Conservation (phyloP, 1,140 invertebrate species). For the Apis florea region DNA sequence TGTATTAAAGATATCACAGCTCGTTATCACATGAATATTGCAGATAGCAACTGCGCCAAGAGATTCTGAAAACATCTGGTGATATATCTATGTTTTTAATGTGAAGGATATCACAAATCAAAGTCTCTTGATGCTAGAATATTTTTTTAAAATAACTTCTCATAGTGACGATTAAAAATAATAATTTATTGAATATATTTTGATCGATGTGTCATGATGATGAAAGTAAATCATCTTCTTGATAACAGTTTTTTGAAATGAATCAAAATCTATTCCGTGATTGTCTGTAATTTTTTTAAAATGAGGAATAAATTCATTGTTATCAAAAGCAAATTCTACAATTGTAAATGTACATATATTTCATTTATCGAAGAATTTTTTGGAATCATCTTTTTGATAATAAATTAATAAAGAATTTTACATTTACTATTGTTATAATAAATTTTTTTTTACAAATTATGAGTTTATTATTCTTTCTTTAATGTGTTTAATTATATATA, state of each 20-base stretch:
- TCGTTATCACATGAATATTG: conserved; percentile 46
- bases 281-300: background rate
- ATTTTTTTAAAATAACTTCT: conserved; percentile 48
- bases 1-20: conserved; percentile 43
- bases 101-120: conserved; percentile 24
- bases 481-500: too few species aligned
- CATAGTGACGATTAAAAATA: conserved; percentile 15
- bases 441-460: too few species aligned
- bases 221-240: conserved; percentile 10
- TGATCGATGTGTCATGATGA: background rate
- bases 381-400: too few species aligned
- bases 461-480: too few species aligned
- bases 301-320: conserved; percentile 13
- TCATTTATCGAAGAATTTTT: too few species aligned
- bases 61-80: conserved; percentile 18
- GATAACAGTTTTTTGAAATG: conserved; percentile 21
- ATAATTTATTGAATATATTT: conserved; percentile 49
- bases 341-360: background rate
- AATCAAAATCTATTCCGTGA: background rate
- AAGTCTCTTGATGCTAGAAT: conserved; percentile 41
- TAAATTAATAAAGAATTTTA: too few species aligned
- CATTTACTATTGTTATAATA: too few species aligned
- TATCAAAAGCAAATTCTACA: conserved; percentile 13
- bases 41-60: conserved; percentile 30
- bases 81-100: conserved; percentile 30